Percentiles rank a stretch among this genome's conserved stretches.
Evolutionary conservation across 2,113 vertebrate genomes (phyloP).

Genomic region (Erythrocercus mccallii): DNA sequence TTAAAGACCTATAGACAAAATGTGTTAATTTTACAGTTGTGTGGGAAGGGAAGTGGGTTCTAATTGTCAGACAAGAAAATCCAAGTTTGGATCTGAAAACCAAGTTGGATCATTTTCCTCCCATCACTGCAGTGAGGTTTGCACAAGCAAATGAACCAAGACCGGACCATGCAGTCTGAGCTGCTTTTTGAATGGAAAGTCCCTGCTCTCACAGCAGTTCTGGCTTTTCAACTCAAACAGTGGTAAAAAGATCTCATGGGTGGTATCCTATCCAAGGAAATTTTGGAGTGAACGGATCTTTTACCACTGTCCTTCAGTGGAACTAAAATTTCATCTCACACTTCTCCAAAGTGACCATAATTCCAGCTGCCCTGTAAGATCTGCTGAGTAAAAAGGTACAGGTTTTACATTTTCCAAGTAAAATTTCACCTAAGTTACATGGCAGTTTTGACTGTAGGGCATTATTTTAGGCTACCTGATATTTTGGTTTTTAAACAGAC

Average conservation of each 20-base stretch:
- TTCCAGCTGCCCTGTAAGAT: not conserved
- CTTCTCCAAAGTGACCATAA: not conserved
- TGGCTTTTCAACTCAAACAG: conserved; percentile 1
- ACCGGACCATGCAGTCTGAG: not conserved
- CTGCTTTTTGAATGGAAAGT: not conserved
- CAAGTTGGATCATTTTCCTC: not conserved
- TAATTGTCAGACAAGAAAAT: not conserved
- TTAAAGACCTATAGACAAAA: not conserved
- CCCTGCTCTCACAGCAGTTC: not conserved
- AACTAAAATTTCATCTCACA: not conserved
- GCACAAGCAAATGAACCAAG: not conserved
- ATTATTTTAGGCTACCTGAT: not conserved
- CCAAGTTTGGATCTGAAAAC: not conserved
- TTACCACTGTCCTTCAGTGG: not conserved
- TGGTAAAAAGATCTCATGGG: not conserved
- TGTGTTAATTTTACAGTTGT: not conserved
- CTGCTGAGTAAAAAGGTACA: not conserved
- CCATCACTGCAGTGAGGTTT: not conserved
- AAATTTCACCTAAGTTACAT: not conserved
- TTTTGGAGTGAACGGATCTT: not conserved
- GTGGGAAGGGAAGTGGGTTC: not conserved
- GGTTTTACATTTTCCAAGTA: not conserved
- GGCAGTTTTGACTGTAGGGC: not conserved
- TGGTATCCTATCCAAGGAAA: not conserved
- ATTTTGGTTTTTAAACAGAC: not conserved